Percentiles rank a stretch among this genome's conserved stretches.
phyloP scores from a whole-genome alignment of 30 jellyfish, hydroid and myxozoan species.

The Cassiopea xamachana region DNA sequence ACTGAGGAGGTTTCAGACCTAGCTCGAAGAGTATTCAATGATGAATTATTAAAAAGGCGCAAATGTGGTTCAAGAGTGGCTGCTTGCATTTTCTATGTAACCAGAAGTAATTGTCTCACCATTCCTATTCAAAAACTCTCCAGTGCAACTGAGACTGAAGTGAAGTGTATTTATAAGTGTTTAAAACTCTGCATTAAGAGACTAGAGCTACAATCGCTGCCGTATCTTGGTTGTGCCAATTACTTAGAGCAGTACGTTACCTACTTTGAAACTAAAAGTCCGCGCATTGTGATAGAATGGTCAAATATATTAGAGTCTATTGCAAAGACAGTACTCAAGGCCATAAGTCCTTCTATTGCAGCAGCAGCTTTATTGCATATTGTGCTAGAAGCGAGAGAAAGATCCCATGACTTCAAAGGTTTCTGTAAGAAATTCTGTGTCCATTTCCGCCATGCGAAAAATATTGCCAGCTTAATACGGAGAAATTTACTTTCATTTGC shows the following conservation, averaged over 20 bases:
- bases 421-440: slow-evolving; percentile 23
- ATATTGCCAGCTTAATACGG: not conserved
- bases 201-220: slow-evolving; percentile 33
- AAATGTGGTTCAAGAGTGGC: slow-evolving; percentile 49
- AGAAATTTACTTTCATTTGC: slow-evolving; percentile 14
- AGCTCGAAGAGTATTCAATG: slow-evolving; percentile 18
- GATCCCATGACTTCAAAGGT: not conserved
- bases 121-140: not conserved
- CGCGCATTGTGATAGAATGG: slow-evolving; percentile 15
- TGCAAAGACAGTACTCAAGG: not conserved
- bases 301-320: slow-evolving; percentile 38
- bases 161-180: not conserved
- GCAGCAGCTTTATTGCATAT: slow-evolving; percentile 40
- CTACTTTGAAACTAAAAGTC: not conserved
- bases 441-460: not conserved
- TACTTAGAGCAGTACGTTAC: not conserved
- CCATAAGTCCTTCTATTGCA: slow-evolving; percentile 9
- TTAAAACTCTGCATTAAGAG: not conserved
- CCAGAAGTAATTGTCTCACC: not conserved
- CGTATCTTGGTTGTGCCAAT: not conserved
- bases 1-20: slow-evolving; percentile 25
- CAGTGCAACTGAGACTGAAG: slow-evolving; percentile 14
- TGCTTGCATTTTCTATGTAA: slow-evolving; percentile 33
- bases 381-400: slow-evolving; percentile 20
- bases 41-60: slow-evolving; percentile 2